Conservation (phyloP, 2,113 vertebrate genomes). For the Oreotrochilus melanogaster region DNA sequence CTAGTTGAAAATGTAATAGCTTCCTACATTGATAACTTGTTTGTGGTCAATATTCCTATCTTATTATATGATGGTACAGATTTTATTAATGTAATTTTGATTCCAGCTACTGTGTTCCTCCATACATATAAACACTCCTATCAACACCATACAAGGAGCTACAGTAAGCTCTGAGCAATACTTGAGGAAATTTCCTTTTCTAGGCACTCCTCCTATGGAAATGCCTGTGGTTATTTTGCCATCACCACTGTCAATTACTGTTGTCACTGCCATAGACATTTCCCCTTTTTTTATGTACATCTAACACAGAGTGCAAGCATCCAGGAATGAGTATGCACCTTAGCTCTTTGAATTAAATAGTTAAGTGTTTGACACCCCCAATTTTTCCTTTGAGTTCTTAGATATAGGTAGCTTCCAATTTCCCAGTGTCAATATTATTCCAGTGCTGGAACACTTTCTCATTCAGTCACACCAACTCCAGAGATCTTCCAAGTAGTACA, state of each 20-base stretch:
- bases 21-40: neutral
- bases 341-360: neutral
- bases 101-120: neutral
- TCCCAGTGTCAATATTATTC: neutral
- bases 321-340: neutral
- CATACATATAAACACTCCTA: neutral
- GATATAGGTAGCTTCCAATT: neutral
- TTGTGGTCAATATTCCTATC: neutral
- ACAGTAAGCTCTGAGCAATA: neutral
- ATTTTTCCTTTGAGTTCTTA: neutral
- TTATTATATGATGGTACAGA: neutral
- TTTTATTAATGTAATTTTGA: neutral
- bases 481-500: neutral
- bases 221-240: neutral
- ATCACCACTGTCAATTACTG: neutral
- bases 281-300: neutral
- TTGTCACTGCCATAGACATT: neutral
- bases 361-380: neutral
- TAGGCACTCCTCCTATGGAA: neutral
- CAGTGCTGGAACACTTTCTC: rapidly evolving
- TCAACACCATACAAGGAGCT: neutral
- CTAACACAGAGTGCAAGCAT: neutral
- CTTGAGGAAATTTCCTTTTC: neutral
- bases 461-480: neutral
- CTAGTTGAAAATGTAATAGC: neutral